Conservation (phyloP, 92 coral and sea anemone genomes). For the Siderastrea radians region DNA sequence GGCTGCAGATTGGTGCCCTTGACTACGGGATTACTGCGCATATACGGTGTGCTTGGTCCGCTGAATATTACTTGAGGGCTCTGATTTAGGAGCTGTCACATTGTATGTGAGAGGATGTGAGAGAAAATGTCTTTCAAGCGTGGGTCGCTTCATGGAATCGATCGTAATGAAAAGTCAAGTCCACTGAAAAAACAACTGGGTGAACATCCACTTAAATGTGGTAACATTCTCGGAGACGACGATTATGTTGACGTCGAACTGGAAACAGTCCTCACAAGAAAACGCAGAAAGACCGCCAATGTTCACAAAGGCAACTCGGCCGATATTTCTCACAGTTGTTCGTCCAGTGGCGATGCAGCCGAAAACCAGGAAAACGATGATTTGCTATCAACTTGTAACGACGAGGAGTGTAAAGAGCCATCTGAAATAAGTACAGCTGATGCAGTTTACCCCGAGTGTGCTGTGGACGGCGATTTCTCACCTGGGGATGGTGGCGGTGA, state of each 20-base stretch:
- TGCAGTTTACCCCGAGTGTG: no score
- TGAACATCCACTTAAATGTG: neutral
- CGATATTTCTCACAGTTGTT: neutral
- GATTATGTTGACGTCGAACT: constrained; percentile 24
- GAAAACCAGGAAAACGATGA: no score
- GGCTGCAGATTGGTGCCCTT: neutral
- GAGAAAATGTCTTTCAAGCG: neutral
- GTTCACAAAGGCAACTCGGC: neutral
- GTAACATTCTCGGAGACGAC: constrained; percentile 20
- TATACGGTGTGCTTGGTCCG: neutral
- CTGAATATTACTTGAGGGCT: neutral
- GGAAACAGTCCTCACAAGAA: neutral
- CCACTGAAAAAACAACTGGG: constrained; percentile 31
- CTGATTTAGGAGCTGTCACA: neutral
- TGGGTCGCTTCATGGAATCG: constrained; percentile 1
- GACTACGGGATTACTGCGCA: neutral
- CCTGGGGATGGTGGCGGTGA: no score
- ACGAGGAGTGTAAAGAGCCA: no score
- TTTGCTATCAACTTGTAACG: no score
- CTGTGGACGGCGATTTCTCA: no score
- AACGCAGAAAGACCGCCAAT: constrained; percentile 7
- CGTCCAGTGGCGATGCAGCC: neutral
- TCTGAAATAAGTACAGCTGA: no score
- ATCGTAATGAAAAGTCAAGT: neutral
- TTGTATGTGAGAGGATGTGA: neutral